These are phyloP conservation scores for Semicossyphus pulcher DNA, from an alignment of 2,113 vertebrate genomes.

Conservation along the genomic window DNA sequence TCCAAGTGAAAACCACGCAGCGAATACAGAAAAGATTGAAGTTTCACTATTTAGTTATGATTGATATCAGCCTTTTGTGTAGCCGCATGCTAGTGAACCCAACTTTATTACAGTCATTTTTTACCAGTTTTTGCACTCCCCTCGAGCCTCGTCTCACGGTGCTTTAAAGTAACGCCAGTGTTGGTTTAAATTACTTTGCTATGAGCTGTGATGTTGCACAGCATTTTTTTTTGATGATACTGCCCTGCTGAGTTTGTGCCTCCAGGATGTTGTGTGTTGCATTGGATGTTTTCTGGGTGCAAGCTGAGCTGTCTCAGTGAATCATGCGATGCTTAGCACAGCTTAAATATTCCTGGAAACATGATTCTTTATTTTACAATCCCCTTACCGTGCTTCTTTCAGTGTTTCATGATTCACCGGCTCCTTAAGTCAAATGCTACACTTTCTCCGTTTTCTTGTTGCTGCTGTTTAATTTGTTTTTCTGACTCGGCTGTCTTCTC, in stretches of 20 bases:
- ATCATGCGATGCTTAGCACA: constrained; percentile 40
- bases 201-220: background rate
- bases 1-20: constrained; percentile 3
- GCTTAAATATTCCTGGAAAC: constrained; percentile 56
- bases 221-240: constrained; percentile 2
- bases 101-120: constrained; percentile 22
- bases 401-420: constrained; percentile 46
- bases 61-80: constrained; percentile 39
- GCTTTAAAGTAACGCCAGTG: background rate
- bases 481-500: constrained; percentile 24
- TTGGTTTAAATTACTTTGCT: constrained; percentile 20
- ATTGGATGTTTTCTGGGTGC: background rate
- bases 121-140: background rate
- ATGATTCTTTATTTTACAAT: constrained; percentile 3
- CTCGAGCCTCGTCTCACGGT: background rate
- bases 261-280: constrained; percentile 17
- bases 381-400: constrained; percentile 10
- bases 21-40: background rate
- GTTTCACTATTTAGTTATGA: constrained; percentile 30
- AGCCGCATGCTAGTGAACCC: constrained; percentile 36
- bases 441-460: constrained; percentile 22
- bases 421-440: constrained; percentile 9
- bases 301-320: constrained; percentile 60
- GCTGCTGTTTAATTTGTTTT: constrained; percentile 48
- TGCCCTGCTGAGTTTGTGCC: constrained; percentile 10